Conservation (phyloP, 2,113 vertebrate species). For the Emberiza fucata region DNA sequence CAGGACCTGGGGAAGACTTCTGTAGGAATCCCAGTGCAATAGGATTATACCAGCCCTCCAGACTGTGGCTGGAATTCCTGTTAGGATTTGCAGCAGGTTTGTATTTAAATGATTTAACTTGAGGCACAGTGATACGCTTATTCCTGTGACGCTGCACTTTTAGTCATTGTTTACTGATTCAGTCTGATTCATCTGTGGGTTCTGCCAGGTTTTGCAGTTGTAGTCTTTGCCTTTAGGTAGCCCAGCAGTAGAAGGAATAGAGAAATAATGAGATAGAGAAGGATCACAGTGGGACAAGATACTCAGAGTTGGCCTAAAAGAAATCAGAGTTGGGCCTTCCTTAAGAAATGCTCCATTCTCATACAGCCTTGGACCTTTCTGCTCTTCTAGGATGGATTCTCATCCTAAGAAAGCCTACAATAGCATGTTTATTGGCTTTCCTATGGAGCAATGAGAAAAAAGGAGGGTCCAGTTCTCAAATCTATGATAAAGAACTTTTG, state of each 20-base stretch:
- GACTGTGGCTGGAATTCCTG: not conserved
- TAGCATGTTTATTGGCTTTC: not conserved
- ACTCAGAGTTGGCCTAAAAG: not conserved
- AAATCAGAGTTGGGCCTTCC: not conserved
- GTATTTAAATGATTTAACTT: not conserved
- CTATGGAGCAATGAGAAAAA: not conserved
- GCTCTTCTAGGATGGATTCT: not conserved
- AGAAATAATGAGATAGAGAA: not conserved
- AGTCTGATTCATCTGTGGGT: conserved; percentile 15
- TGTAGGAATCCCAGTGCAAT: not conserved
- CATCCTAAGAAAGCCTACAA: not conserved
- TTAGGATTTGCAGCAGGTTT: not conserved
- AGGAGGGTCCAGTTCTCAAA: not conserved
- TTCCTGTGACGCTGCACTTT: not conserved
- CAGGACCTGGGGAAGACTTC: not conserved
- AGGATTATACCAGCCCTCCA: not conserved
- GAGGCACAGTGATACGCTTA: not conserved
- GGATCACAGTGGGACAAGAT: not conserved
- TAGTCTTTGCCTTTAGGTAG: not conserved
- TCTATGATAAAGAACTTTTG: not conserved
- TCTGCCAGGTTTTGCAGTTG: not conserved
- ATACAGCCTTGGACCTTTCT: not conserved
- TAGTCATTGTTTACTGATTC: conserved; percentile 30
- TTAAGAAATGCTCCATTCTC: not conserved
- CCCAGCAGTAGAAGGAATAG: not conserved